phyloP scores from a whole-genome alignment of 2,113 vertebrate species.

The Rostratula benghalensis region DNA sequence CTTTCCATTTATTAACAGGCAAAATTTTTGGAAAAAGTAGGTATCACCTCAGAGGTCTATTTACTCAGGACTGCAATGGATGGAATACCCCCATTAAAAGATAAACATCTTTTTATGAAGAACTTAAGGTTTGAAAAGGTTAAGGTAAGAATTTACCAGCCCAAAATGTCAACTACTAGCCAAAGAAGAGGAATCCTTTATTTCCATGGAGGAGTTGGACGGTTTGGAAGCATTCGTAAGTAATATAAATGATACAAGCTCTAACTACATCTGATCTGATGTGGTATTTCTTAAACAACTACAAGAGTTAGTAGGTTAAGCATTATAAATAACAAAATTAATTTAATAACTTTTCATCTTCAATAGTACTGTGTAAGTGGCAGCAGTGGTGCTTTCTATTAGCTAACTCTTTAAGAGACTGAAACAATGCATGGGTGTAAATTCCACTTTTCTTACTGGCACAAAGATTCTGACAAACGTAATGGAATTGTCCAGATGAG shows the following conservation, averaged over 20 bases:
- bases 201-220: slow-evolving; percentile 76
- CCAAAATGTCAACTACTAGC: slow-evolving; percentile 33
- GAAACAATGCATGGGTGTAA: neutral
- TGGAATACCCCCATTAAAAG: neutral
- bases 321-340: neutral
- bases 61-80: slow-evolving; percentile 33
- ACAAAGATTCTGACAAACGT: neutral
- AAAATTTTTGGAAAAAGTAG: slow-evolving; percentile 73
- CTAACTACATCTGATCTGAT: neutral
- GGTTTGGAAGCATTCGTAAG: slow-evolving; percentile 77
- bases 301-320: neutral
- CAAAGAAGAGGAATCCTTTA: slow-evolving; percentile 74
- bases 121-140: slow-evolving; percentile 72
- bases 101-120: slow-evolving; percentile 54
- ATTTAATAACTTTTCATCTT: neutral
- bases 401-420: neutral
- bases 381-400: neutral
- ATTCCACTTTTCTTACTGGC: neutral
- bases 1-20: slow-evolving; percentile 63
- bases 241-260: neutral
- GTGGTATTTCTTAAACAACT: neutral
- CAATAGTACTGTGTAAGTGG: neutral
- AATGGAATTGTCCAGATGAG: neutral
- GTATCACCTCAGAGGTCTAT: slow-evolving; percentile 68
- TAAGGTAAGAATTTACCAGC: slow-evolving; percentile 78